phyloP scores from a whole-genome alignment of 2,113 vertebrate species.

The Peromyscus leucopus region DNA sequence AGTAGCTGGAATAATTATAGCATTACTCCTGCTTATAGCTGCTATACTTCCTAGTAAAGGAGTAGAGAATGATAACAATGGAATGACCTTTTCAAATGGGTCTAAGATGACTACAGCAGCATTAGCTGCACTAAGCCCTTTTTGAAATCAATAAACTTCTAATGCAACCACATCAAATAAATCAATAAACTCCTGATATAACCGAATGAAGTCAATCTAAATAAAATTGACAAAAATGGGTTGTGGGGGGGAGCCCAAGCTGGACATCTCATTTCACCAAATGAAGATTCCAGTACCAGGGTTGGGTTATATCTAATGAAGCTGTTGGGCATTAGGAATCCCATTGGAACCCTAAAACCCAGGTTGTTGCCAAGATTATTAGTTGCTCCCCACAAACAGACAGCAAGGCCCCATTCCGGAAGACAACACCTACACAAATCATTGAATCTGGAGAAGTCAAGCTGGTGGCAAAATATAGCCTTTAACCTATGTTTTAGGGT shows the following conservation, averaged over 20 bases:
- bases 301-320: not conserved
- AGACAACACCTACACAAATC: not conserved
- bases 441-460: not conserved
- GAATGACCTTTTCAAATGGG: no score
- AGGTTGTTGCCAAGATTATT: not conserved
- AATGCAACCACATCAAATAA: no score
- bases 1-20: no score
- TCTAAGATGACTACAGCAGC: no score
- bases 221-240: not conserved
- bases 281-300: not conserved
- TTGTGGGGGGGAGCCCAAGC: accelerated
- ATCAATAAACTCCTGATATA: no score
- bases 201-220: not conserved
- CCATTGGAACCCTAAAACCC: not conserved
- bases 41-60: no score
- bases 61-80: no score
- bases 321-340: not conserved
- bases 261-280: not conserved
- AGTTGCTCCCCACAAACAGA: not conserved
- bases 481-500: not conserved
- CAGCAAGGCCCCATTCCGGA: not conserved
- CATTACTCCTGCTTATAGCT: no score
- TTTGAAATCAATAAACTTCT: no score
- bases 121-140: no score
- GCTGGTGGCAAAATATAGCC: not conserved